A percentile compares a stretch with the other conserved stretches of the same genome.
These are phyloP conservation scores for Toxostoma redivivum DNA, from an alignment of 2,113 vertebrate species.

Conservation along the genomic window DNA sequence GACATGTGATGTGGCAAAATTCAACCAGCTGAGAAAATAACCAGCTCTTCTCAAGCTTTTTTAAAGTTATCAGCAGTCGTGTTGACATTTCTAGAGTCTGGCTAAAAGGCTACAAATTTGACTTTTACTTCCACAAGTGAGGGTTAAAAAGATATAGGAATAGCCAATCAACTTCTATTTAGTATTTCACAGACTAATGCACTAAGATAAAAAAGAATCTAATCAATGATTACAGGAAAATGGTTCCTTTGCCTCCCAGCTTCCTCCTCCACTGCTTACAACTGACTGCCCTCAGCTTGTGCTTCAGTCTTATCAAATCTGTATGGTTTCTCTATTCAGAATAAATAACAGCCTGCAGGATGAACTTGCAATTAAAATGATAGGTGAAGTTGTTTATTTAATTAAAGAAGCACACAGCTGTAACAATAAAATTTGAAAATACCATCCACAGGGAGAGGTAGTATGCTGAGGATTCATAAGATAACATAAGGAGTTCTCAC, in stretches of 20 bases:
- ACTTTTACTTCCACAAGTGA: not conserved
- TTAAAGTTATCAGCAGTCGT: not conserved
- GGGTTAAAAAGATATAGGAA: not conserved
- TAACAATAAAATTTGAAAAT: not conserved
- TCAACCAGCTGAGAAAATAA: not conserved
- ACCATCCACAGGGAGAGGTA: not conserved
- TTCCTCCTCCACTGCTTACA: not conserved
- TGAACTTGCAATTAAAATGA: not conserved
- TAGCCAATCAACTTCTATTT: not conserved
- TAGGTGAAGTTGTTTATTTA: not conserved
- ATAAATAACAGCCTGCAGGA: not conserved
- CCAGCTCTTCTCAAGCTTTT: not conserved
- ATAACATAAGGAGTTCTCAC: not conserved
- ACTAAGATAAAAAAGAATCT: not conserved
- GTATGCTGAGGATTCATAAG: not conserved
- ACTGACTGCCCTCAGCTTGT: not conserved
- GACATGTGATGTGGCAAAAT: not conserved
- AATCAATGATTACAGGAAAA: not conserved
- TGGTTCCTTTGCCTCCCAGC: not conserved
- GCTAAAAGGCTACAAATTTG: not conserved
- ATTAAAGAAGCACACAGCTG: not conserved
- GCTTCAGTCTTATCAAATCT: not conserved
- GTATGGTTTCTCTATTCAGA: not conserved
- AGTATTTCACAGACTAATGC: not conserved
- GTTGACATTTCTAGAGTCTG: not conserved